Evolutionary conservation across 2,888 invertebrate genomes (phyloP).

Genomic region (Tribolium freemani): DNA sequence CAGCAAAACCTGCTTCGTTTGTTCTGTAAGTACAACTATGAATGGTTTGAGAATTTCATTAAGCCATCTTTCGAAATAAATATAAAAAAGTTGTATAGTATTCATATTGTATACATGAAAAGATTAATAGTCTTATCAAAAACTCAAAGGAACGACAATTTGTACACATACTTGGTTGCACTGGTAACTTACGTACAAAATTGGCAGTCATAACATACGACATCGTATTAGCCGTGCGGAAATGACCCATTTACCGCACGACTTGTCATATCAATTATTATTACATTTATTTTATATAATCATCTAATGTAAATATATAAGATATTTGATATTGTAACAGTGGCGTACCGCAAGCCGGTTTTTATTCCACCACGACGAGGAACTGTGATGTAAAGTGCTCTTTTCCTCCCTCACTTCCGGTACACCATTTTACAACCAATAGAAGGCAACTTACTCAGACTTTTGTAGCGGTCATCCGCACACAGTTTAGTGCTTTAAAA

Average conservation of each 20-base stretch:
- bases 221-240: constrained; percentile 39
- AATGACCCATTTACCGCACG: constrained; percentile 49
- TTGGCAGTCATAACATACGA: constrained; percentile 62
- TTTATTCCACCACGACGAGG: constrained; percentile 28
- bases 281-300: constrained; percentile 55
- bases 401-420: constrained; percentile 47
- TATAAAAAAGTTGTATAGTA: constrained; percentile 56
- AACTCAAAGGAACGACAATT: constrained; percentile 65
- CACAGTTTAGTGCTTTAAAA: constrained; percentile 55
- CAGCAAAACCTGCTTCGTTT: constrained; percentile 51
- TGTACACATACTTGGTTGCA: constrained; percentile 68
- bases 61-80: constrained; percentile 55
- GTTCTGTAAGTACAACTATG: constrained; percentile 42
- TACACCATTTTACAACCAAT: constrained; percentile 57
- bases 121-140: constrained; percentile 57
- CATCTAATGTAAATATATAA: constrained; percentile 62
- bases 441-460: constrained; percentile 70
- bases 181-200: constrained; percentile 68
- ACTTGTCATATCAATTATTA: constrained; percentile 47
- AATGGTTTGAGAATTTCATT: constrained; percentile 33
- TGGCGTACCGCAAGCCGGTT: constrained; percentile 42
- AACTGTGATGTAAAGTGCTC: constrained; percentile 39
- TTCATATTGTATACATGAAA: constrained; percentile 55
- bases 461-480: constrained; percentile 67
- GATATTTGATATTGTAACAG: constrained; percentile 57